Evolutionary conservation across 2,888 invertebrate species (phyloP).

Genomic region (Cosmorhoe ocellata): DNA sequence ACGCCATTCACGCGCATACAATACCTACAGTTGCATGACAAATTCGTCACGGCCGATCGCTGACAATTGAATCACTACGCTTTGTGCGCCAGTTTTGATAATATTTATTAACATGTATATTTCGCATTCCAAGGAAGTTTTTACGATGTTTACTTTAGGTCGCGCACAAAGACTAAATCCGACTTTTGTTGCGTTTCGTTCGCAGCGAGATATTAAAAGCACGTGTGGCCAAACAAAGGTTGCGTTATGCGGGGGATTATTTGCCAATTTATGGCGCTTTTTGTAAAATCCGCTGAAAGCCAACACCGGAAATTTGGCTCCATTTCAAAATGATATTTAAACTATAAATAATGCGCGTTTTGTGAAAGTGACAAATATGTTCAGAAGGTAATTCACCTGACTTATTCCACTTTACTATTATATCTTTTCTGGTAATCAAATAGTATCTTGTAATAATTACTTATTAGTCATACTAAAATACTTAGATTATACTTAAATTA

Average conservation of each 20-base stretch:
- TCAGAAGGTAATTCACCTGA: constrained; percentile 50
- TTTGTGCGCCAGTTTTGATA: constrained; percentile 67
- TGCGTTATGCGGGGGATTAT: constrained; percentile 82
- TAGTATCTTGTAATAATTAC: too few species aligned
- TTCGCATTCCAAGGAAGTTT: constrained; percentile 51
- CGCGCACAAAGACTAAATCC: constrained; percentile 75
- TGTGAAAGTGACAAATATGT: constrained; percentile 59
- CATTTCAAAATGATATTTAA: constrained; percentile 79
- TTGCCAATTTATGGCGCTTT: constrained; percentile 82
- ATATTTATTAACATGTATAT: constrained; percentile 72
- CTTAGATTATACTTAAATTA: too few species aligned
- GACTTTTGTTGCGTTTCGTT: constrained; percentile 60
- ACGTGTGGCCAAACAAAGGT: constrained; percentile 83
- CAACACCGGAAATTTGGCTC: constrained; percentile 79
- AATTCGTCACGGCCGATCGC: constrained; percentile 75
- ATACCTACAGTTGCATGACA: constrained; percentile 74
- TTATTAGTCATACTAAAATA: too few species aligned
- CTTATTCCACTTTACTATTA: too few species aligned
- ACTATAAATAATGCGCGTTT: constrained; percentile 72
- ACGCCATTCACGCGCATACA: constrained; percentile 63
- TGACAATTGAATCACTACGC: constrained; percentile 57
- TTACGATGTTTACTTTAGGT: constrained; percentile 76
- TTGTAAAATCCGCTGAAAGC: constrained; percentile 79
- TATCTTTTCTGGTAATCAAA: too few species aligned
- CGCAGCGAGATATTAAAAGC: constrained; percentile 66